Base-by-base conservation (phyloP, 2,113 vertebrate species). In the Sorex fumeus region DNA sequence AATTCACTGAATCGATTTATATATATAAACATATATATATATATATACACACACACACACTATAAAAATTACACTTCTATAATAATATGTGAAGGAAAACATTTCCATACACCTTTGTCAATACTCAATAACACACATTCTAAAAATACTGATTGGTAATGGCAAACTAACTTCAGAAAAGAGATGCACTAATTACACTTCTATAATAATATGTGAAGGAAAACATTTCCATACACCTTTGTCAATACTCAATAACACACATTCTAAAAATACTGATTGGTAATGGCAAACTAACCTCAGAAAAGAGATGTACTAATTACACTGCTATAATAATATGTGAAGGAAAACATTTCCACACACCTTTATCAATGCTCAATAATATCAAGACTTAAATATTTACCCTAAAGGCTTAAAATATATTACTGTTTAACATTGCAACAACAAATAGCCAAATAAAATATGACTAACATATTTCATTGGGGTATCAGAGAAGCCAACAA, bases 391-490 rank as follows among this genome's bases (percentile, higher is more conserved):
- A 81, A 16, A 45, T 66, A 36, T 91, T 69, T 79, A 83, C 50
- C 69, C 69, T 80, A 32, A 74, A 83, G 32, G 30, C n/a, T 79
- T n/a, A 87, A 89, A 88, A 67, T 71, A 93, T 8, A 43, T 16
- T 88, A 53, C 50, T 16, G 4, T 45, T 75, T 84, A 91, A 88
- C 43, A 91, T 77, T 91, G 36, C 25, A 76, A 89, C 40, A 90
- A 86, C 53, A 75, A 5, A 28, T 18, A 25, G 91, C 28, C 32
- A 94, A 85, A 89, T 9, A 90, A 74, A 94, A 83, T 30, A 83
- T 25, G 47, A 78, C 23, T 87, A 18, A 23, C 83, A 25, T 64
- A 88, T 84, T 27, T 86, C 70, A 34, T 70, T 83, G 83, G 47
- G 19, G 32, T 43, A 84, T 40, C 66, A 77, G 64, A 78, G 87